phyloP scores from a whole-genome alignment of 2,113 vertebrate species.

The Ammospiza nelsoni region DNA sequence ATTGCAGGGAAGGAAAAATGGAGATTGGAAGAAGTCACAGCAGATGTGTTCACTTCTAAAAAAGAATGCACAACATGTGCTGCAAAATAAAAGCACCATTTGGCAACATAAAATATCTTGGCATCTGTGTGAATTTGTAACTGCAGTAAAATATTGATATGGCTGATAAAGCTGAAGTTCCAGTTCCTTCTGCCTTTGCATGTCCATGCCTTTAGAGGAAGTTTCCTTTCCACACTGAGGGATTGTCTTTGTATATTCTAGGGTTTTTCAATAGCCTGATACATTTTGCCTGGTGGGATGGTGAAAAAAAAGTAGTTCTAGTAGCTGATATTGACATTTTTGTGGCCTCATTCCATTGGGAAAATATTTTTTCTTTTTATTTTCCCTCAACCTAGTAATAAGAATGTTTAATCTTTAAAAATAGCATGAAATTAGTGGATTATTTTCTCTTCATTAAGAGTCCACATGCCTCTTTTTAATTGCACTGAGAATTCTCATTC shows the following conservation, averaged over 20 bases:
- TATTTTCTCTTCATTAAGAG: neutral
- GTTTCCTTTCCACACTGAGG: neutral
- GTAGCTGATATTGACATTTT: neutral
- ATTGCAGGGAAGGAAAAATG: slow-evolving; percentile 65
- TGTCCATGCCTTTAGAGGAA: slow-evolving; percentile 39
- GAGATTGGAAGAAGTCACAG: slow-evolving; percentile 69
- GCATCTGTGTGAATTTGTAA: slow-evolving; percentile 79
- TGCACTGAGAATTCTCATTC: neutral
- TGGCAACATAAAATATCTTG: slow-evolving; percentile 81
- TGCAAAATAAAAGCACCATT: slow-evolving; percentile 79
- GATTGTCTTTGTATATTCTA: neutral
- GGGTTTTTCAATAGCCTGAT: neutral
- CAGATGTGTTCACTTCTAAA: slow-evolving; percentile 81
- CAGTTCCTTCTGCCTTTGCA: slow-evolving; percentile 40
- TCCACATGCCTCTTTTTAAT: neutral
- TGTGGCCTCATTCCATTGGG: neutral
- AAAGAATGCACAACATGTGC: slow-evolving; percentile 80
- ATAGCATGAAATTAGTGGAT: neutral
- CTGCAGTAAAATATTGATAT: slow-evolving; percentile 79
- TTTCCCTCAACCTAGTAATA: neutral
- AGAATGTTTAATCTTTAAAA: neutral
- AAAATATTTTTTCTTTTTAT: neutral
- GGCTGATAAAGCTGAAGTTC: slow-evolving; percentile 73
- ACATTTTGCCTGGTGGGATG: neutral
- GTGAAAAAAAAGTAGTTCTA: neutral